A percentile compares a stretch with the other conserved stretches of the same genome.
These are phyloP conservation scores for Falco novaeseelandiae DNA, from an alignment of 2,797 vertebrate genomes.

Conservation along the genomic window DNA sequence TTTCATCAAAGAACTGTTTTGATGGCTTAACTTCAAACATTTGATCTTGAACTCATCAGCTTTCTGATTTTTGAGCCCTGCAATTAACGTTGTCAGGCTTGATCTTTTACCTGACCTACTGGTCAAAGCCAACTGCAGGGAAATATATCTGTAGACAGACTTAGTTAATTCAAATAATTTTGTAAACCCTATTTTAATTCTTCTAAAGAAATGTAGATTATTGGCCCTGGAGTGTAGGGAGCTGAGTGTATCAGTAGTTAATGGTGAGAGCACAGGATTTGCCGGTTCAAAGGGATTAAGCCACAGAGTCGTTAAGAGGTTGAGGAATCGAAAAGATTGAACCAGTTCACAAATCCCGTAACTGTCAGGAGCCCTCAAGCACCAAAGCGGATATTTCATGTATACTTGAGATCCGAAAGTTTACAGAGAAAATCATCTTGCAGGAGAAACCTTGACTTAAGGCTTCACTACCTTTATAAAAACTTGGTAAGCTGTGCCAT, in stretches of 20 bases:
- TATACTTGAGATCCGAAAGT: background rate
- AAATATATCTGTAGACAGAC: background rate
- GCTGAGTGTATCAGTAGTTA: background rate
- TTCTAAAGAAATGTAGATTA: background rate
- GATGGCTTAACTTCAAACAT: slow-evolving; percentile 9
- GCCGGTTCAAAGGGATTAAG: background rate
- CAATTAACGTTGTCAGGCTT: background rate
- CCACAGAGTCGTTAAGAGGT: background rate
- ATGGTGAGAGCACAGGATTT: background rate
- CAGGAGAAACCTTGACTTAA: background rate
- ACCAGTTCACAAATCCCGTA: background rate
- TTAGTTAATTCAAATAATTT: slow-evolving; percentile 10
- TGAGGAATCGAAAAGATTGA: background rate
- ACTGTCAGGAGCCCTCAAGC: background rate
- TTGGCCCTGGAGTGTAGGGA: background rate
- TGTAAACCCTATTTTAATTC: background rate
- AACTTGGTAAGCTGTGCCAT: background rate
- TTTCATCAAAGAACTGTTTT: slow-evolving; percentile 29
- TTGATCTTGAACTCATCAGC: slow-evolving; percentile 40
- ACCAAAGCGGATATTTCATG: background rate
- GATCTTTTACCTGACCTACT: background rate
- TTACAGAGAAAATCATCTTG: background rate
- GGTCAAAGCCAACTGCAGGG: slow-evolving; percentile 16
- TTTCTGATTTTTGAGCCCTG: background rate
- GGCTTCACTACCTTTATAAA: background rate